A percentile compares a stretch with the other conserved stretches of the same genome.
These are phyloP conservation scores for Theonella swinhoei DNA, from an alignment of 37 sponge, comb jelly and placozoan species.

Conservation along the genomic window DNA sequence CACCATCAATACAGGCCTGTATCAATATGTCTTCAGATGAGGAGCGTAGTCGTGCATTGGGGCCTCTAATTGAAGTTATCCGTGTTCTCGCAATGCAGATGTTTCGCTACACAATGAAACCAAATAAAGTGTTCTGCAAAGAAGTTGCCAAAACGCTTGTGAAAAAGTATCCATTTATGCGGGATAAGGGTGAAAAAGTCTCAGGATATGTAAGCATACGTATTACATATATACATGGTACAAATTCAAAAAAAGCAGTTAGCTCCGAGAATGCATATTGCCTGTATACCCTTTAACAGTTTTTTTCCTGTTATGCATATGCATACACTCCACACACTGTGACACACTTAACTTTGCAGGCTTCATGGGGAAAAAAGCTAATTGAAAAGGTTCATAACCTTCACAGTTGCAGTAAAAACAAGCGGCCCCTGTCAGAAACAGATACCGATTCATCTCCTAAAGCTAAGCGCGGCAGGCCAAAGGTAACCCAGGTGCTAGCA, in stretches of 20 bases:
- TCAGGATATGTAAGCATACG: conserved; percentile 46
- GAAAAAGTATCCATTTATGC: conserved; percentile 32
- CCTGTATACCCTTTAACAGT: too few relatives aligned
- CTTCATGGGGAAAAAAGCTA: conserved; percentile 47
- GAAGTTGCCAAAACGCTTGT: conserved; percentile 43
- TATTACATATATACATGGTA: too few relatives aligned
- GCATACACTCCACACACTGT: not conserved
- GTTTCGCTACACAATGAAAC: conserved; percentile 25
- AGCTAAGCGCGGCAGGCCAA: conserved; percentile 33
- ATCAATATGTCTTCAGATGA: not conserved
- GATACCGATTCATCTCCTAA: conserved; percentile 13
- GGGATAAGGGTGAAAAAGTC: conserved; percentile 31
- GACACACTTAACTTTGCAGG: conserved; percentile 13
- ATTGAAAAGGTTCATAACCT: conserved; percentile 47
- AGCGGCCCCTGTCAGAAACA: conserved; percentile 7
- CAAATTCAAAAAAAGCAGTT: too few relatives aligned
- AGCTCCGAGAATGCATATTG: too few relatives aligned
- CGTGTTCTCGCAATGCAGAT: conserved; percentile 25
- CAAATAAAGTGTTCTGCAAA: conserved; percentile 20
- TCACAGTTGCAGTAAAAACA: conserved; percentile 13
- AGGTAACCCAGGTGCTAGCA: conserved; percentile 12
- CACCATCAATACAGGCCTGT: conserved; percentile 18
- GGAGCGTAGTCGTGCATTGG: not conserved
- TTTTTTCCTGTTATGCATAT: not conserved
- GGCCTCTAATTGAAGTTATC: conserved; percentile 10